Base-by-base conservation (phyloP, 2,113 vertebrate species). In the Lagopus leucura region DNA sequence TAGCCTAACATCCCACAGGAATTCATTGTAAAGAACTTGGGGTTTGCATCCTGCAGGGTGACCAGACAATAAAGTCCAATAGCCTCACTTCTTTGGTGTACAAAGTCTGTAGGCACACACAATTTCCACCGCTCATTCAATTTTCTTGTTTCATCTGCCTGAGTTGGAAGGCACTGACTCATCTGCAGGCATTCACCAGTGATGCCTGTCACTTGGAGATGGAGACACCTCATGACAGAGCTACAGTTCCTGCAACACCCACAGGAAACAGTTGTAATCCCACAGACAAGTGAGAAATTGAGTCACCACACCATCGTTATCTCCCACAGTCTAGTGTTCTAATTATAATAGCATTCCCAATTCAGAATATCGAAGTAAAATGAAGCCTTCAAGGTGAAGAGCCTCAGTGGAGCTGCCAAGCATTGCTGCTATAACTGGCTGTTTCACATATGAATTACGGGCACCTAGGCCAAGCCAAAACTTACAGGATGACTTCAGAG, bases 251-350 rank as follows among this genome's bases (percentile, higher is more conserved):
- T 50, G 52, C 75, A 96, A 91, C 91, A 4, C 94, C 91, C 91
- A 89, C 91, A 89, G 73, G 70, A 95, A 92, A 90, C 86, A 93
- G 93, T 95, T 95, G 90, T 82, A 82, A 94, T 86, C 71, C 87
- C 79, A 89, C 91, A 92, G 67, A n/a, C 92, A 92, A 94, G 94
- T 77, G 92, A 89, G 95, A 95, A 96, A 76, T 55, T 96, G 95
- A 96, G 86, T 96, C 95, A 96, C 75, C 6, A 1, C 69, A 70
- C 52, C 81, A 95, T 84, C 92, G 70, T 93, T 81, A 79, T 96
- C 92, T 92, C 89, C 94, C 54, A 80, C 87, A 87, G 67, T 19
- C 2, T 1, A 88, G 60, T 82, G 75, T 89, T 78, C 91, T 87
- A 92, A 85, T 93, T 94, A 91, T 91, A 96, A 77, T 64, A 91